Evolutionary conservation across 1,140 invertebrate genomes (phyloP).

Genomic region (Scaptomyza hsui): DNA sequence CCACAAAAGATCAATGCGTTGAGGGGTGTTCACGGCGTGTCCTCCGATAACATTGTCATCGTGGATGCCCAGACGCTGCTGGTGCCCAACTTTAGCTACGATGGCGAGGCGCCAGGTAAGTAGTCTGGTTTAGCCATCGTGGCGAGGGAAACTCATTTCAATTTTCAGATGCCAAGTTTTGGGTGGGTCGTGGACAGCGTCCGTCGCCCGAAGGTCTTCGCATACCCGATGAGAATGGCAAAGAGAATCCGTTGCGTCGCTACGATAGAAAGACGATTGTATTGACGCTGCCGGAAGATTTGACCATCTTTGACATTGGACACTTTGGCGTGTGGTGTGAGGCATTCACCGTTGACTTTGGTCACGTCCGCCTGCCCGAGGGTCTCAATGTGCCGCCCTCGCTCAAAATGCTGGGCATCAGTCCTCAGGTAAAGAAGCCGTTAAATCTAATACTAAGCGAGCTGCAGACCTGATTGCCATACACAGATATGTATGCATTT

Average conservation of each 20-base stretch:
- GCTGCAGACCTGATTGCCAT: slow-evolving; percentile 62
- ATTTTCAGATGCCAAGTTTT: slow-evolving; percentile 93
- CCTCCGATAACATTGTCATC: slow-evolving; percentile 93
- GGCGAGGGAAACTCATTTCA: slow-evolving; percentile 3
- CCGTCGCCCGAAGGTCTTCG: slow-evolving; percentile 91
- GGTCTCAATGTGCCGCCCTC: slow-evolving; percentile 94
- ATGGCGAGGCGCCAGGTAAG: slow-evolving; percentile 94
- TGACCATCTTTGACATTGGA: slow-evolving; percentile 93
- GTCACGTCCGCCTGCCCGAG: slow-evolving; percentile 90
- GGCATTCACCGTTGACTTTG: slow-evolving; percentile 95
- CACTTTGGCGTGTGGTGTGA: slow-evolving; percentile 95
- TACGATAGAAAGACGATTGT: slow-evolving; percentile 95
- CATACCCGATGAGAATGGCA: slow-evolving; percentile 95
- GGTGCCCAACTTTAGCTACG: slow-evolving; percentile 94
- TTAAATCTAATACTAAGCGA: slow-evolving; percentile 73
- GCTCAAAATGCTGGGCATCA: slow-evolving; percentile 95
- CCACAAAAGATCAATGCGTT: slow-evolving; percentile 91
- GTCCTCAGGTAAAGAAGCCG: slow-evolving; percentile 91
- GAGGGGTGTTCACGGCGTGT: slow-evolving; percentile 91
- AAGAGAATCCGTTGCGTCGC: slow-evolving; percentile 89
- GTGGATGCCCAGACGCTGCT: slow-evolving; percentile 96
- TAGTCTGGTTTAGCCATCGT: slow-evolving; percentile 4
- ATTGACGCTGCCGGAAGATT: slow-evolving; percentile 91
- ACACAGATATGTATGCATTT: slow-evolving; percentile 10
- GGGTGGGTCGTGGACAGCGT: slow-evolving; percentile 92